These are phyloP conservation scores for Bedellia somnulentella DNA, from an alignment of 2,888 invertebrate genomes.

Conservation along the genomic window DNA sequence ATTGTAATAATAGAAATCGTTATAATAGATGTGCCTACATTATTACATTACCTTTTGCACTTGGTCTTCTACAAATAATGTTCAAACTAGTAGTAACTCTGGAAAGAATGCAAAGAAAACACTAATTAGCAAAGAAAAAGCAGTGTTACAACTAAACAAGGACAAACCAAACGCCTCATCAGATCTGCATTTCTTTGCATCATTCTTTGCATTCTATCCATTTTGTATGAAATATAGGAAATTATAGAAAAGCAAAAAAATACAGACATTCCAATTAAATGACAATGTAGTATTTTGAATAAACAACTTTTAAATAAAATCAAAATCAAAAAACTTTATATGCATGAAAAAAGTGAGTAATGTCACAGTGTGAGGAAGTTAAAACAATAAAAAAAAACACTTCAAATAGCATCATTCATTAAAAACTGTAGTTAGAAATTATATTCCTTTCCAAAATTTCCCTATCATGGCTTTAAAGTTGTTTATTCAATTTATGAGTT, in stretches of 20 bases:
- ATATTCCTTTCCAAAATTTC: too few species aligned
- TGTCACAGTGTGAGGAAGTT: too few species aligned
- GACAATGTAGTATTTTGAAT: constrained; percentile 7
- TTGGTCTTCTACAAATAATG: constrained; percentile 8
- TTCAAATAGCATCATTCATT: too few species aligned
- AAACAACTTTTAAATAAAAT: constrained; percentile 2
- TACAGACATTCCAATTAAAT: constrained; percentile 5
- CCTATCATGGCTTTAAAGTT: too few species aligned
- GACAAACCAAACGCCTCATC: not conserved
- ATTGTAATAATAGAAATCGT: too few species aligned
- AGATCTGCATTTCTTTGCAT: constrained; percentile 53
- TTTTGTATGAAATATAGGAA: too few species aligned
- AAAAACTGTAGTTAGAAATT: too few species aligned
- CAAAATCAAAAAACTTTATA: not conserved
- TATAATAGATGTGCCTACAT: too few species aligned
- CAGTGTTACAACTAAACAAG: constrained; percentile 14
- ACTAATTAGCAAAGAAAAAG: constrained; percentile 38
- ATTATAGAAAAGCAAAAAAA: constrained; percentile 1
- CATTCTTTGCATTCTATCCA: constrained; percentile 56
- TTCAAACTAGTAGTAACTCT: constrained; percentile 25
- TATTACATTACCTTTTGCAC: too few species aligned
- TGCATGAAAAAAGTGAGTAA: not conserved
- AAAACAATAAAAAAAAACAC: too few species aligned
- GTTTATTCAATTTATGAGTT: too few species aligned
- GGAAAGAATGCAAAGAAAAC: constrained; percentile 56